phyloP scores from a whole-genome alignment of 2,113 vertebrate genomes.

The Ageneiosus marmoratus region DNA sequence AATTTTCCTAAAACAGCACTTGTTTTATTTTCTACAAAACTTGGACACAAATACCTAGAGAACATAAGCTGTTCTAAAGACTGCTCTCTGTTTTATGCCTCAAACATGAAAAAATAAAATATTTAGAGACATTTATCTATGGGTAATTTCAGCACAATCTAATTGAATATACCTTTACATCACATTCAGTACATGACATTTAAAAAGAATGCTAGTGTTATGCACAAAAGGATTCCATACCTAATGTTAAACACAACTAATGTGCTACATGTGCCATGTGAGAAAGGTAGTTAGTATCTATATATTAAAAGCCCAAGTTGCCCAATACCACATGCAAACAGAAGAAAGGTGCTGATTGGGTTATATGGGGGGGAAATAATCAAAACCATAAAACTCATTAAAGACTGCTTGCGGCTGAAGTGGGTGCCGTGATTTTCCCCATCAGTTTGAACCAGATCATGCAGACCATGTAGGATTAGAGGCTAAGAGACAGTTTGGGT shows the following conservation, averaged over 20 bases:
- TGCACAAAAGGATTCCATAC: neutral
- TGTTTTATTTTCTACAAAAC: neutral
- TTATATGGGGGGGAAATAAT: slow-evolving; percentile 50
- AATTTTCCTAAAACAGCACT: neutral
- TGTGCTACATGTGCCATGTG: slow-evolving; percentile 13
- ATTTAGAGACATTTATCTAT: neutral
- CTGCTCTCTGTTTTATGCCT: neutral
- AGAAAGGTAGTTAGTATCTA: slow-evolving; percentile 26
- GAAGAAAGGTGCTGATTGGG: slow-evolving; percentile 57
- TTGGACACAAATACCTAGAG: neutral
- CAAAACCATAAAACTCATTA: slow-evolving; percentile 51
- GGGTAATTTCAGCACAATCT: neutral
- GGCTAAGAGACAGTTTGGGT: slow-evolving; percentile 64
- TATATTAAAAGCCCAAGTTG: slow-evolving; percentile 40
- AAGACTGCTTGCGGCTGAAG: slow-evolving; percentile 36
- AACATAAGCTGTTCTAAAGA: neutral
- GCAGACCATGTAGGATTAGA: slow-evolving; percentile 77
- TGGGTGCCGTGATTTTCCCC: slow-evolving; percentile 36
- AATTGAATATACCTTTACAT: neutral
- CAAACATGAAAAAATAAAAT: neutral
- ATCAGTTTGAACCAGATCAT: slow-evolving; percentile 72
- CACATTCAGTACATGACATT: no score
- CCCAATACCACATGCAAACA: slow-evolving; percentile 71
- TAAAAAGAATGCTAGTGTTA: neutral
- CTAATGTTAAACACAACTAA: neutral